Evolutionary conservation across 2,888 invertebrate genomes (phyloP).

Genomic region (Zaprionus obscuricornis): DNA sequence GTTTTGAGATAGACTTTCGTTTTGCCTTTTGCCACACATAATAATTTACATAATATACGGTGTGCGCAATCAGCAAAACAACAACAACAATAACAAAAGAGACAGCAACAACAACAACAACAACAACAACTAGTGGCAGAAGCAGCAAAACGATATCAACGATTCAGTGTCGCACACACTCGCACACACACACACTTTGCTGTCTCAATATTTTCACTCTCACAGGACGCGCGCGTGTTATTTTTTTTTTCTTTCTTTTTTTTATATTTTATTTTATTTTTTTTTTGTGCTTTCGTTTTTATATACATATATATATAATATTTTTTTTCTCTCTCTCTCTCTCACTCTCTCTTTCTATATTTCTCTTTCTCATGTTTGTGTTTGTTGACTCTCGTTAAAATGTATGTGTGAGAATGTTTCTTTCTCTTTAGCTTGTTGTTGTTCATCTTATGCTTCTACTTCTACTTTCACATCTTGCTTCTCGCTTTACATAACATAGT

Average conservation of each 20-base stretch:
- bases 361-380: no score
- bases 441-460: no score
- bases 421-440: constrained; percentile 18
- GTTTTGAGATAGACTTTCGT: no score
- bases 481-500: constrained; percentile 60
- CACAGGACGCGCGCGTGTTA: constrained; percentile 59
- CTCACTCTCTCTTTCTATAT: no score
- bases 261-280: constrained; percentile 16
- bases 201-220: constrained; percentile 72
- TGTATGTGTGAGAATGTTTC: constrained; percentile 28
- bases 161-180: constrained; percentile 42
- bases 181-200: no score
- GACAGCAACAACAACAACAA: constrained; percentile 22
- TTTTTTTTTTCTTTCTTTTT: constrained; percentile 16
- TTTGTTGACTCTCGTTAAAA: constrained; percentile 32
- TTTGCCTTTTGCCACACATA: constrained; percentile 62
- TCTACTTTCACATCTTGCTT: constrained; percentile 28
- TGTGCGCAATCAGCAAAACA: constrained; percentile 70
- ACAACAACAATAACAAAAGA: constrained; percentile 27
- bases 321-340: no score
- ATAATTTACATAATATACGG: constrained; percentile 78
- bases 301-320: no score
- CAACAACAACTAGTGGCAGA: constrained; percentile 5
- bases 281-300: no score
- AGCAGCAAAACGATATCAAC: constrained; percentile 34